phyloP scores from a whole-genome alignment of 2,888 invertebrate genomes.

The Epicampocera succincta region DNA sequence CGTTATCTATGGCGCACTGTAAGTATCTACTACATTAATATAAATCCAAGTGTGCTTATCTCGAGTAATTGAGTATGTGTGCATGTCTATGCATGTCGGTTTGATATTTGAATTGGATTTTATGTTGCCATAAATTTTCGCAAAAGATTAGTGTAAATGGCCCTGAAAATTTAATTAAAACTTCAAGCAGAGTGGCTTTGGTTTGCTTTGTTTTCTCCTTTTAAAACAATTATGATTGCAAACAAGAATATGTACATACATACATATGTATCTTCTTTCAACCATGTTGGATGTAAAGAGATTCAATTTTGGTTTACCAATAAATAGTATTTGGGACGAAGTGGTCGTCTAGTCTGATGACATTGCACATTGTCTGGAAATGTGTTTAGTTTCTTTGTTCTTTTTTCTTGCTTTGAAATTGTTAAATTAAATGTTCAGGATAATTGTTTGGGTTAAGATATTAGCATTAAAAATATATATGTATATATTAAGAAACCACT shows the following conservation, averaged over 20 bases:
- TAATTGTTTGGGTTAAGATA: too few relatives aligned
- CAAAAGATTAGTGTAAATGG: conserved; percentile 62
- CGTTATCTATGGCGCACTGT: neutral
- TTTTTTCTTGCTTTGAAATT: conserved; percentile 26
- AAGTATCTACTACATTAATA: neutral
- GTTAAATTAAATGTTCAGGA: too few relatives aligned
- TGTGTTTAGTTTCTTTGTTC: conserved; percentile 9
- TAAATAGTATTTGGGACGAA: conserved; percentile 17
- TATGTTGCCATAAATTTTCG: conserved; percentile 59
- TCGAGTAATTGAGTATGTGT: neutral
- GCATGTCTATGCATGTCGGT: neutral
- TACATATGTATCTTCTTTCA: neutral
- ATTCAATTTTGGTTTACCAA: conserved; percentile 21
- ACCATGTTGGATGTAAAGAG: neutral
- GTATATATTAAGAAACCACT: too few relatives aligned
- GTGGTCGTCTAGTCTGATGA: conserved; percentile 17
- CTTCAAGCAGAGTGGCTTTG: conserved; percentile 54
- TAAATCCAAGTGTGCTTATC: neutral
- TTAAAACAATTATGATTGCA: neutral
- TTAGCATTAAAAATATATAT: too few relatives aligned
- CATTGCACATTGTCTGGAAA: conserved; percentile 25
- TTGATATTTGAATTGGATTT: conserved; percentile 45
- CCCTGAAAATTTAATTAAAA: conserved; percentile 64
- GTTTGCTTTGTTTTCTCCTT: conserved; percentile 19
- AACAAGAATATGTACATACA: neutral